Evolutionary conservation across 1,140 invertebrate genomes (phyloP), one percentile per base, ranked within the genome.

Genomic region (Grapholita molesta): DNA sequence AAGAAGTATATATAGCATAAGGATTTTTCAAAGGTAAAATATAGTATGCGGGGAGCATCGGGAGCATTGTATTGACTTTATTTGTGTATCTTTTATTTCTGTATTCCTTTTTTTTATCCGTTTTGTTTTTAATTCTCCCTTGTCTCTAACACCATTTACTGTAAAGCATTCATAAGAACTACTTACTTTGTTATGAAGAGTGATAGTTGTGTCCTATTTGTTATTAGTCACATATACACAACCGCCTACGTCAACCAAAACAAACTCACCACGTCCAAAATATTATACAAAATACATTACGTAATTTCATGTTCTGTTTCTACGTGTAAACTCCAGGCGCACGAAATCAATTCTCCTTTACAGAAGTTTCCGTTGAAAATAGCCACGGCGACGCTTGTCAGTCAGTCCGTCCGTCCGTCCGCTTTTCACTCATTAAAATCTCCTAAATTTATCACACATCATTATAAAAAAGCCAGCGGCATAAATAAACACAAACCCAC

Each of bases 381-480:
- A 9, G 25, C 25, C 25, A 12, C 15, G 55, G 30, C 28, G 25
- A 25, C 55, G 55, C 25, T 28, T 61, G 55, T 55, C 52, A 55
- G n/a, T 12, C 11, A 5, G 42, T 53, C 23, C 8, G 53, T 61
- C 55, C 55, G 55, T 61, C 28, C 24, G 24, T 28, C 12, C 55
- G 12, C 55, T 25, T 30, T 15, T 15, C 11, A 25, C 24, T 28
- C 25, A 28, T 28, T 28, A 28, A 61, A 28, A 4, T 21, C 12
- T n/a, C 25, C 55, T 61, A 61, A 61, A 61, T 61, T 61, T 61
- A 30, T 28, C 55, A 32, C 55, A 28, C 55, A 25, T 30, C 24
- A 30, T 61, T 61, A 61, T 25, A 61, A 61, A 12, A 61, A 30
- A 61, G 24, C 23, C 55, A 61, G 30, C 55, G 15, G 55, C 18